phyloP scores from a whole-genome alignment of 2,797 vertebrate genomes.

The Paramormyrops hopkinsi region DNA sequence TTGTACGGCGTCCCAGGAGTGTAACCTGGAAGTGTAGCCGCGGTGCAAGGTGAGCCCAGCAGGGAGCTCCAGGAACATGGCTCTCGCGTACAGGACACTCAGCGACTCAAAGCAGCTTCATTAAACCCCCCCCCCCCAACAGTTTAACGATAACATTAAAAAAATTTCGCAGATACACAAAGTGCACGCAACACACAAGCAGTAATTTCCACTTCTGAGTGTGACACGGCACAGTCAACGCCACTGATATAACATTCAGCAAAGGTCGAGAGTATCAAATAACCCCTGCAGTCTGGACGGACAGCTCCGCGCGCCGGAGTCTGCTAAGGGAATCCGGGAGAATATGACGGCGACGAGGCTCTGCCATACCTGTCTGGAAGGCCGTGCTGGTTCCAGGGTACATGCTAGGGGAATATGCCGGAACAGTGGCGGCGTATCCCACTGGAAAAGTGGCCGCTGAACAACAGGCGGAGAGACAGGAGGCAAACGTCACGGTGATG shows the following conservation, averaged over 20 bases:
- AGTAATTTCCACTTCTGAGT: not conserved
- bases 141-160: not conserved
- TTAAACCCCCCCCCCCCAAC: not conserved
- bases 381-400: slow-evolving; percentile 72
- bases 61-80: not conserved
- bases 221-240: no score
- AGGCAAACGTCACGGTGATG: not conserved
- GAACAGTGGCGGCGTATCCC: slow-evolving; percentile 72
- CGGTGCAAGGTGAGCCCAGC: not conserved
- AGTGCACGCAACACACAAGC: not conserved
- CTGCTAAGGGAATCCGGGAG: not conserved
- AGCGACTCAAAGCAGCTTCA: not conserved
- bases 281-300: not conserved
- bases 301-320: not conserved
- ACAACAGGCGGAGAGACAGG: not conserved
- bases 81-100: not conserved
- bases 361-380: slow-evolving; percentile 66
- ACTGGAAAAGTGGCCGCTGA: slow-evolving; percentile 67
- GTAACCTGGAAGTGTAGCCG: slow-evolving; percentile 56
- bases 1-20: slow-evolving; percentile 76
- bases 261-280: not conserved
- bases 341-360: no score
- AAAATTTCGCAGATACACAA: not conserved
- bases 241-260: not conserved
- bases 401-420: slow-evolving; percentile 72